Conservation (phyloP, 1,140 invertebrate genomes). For the Archegozetes longisetosus region DNA sequence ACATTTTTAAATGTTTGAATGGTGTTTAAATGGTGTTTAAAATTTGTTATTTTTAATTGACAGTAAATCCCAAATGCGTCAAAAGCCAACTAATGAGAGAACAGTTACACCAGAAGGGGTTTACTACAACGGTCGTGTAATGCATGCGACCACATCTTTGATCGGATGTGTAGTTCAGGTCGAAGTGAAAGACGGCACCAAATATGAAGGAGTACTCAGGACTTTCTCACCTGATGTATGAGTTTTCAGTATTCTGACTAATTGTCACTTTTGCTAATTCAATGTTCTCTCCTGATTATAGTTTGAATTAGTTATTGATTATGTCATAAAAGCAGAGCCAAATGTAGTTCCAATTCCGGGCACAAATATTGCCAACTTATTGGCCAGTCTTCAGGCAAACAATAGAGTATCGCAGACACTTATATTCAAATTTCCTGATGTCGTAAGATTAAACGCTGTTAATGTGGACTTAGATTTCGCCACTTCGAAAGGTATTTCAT, state of each 20-base stretch:
- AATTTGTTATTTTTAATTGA: too few relatives aligned
- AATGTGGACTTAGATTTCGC: constrained; percentile 76
- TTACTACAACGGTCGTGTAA: constrained; percentile 68
- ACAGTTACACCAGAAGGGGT: constrained; percentile 44
- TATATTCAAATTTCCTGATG: constrained; percentile 64
- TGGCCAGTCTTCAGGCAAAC: constrained; percentile 6
- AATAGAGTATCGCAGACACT: constrained; percentile 43
- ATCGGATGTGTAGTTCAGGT: constrained; percentile 62
- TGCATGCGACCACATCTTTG: constrained; percentile 63
- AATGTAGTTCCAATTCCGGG: neutral
- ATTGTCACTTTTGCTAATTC: neutral
- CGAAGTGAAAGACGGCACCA: constrained; percentile 43
- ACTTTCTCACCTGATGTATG: constrained; percentile 54
- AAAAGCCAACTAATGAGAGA: neutral
- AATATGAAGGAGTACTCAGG: constrained; percentile 69
- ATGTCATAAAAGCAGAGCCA: constrained; percentile 3
- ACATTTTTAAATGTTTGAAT: too few relatives aligned
- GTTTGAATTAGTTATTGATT: constrained; percentile 10
- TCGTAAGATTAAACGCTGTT: constrained; percentile 55
- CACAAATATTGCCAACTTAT: constrained; percentile 10
- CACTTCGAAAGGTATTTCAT: constrained; percentile 34
- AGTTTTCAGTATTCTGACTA: neutral
- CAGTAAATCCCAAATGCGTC: too few relatives aligned
- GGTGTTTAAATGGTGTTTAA: too few relatives aligned
- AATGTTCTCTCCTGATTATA: neutral